Percentiles rank a stretch among this genome's conserved stretches.
Evolutionary conservation across 2,888 invertebrate genomes (phyloP).

Genomic region (Copidosoma aretas): DNA sequence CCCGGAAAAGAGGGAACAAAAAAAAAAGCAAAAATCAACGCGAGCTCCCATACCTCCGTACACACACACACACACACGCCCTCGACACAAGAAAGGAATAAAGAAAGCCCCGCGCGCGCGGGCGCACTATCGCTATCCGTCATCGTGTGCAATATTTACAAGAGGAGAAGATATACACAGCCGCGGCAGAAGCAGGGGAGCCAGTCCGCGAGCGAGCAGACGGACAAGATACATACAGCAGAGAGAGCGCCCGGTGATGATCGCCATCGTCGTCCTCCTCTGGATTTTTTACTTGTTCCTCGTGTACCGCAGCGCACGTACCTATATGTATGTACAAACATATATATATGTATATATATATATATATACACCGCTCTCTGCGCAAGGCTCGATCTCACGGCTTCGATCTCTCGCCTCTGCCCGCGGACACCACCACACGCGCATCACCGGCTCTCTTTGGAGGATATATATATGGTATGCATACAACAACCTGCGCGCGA

Average conservation of each 20-base stretch:
- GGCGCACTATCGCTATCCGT: conserved; percentile 18
- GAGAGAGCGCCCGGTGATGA: background rate
- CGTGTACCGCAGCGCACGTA: background rate
- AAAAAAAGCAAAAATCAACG: too few species aligned
- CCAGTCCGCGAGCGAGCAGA: background rate
- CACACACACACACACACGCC: too few species aligned
- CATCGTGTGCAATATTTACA: conserved; percentile 23
- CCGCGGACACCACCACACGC: conserved; percentile 7
- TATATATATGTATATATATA: too few species aligned
- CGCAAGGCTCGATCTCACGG: conserved; percentile 21
- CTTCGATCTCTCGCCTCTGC: conserved; percentile 26
- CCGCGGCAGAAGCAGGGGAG: background rate
- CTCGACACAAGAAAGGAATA: too few species aligned
- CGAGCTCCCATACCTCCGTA: too few species aligned
- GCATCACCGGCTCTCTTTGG: background rate
- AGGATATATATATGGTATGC: background rate
- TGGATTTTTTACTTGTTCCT: background rate
- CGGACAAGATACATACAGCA: conserved; percentile 3
- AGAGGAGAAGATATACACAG: background rate
- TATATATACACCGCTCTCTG: background rate
- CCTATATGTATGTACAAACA: too few species aligned
- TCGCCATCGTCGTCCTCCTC: background rate
- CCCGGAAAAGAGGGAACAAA: too few species aligned
- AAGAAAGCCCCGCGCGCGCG: background rate
- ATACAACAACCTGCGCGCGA: too few species aligned